phyloP scores from a whole-genome alignment of 2,888 invertebrate genomes.

The Lepidocyrtoides sp. region DNA sequence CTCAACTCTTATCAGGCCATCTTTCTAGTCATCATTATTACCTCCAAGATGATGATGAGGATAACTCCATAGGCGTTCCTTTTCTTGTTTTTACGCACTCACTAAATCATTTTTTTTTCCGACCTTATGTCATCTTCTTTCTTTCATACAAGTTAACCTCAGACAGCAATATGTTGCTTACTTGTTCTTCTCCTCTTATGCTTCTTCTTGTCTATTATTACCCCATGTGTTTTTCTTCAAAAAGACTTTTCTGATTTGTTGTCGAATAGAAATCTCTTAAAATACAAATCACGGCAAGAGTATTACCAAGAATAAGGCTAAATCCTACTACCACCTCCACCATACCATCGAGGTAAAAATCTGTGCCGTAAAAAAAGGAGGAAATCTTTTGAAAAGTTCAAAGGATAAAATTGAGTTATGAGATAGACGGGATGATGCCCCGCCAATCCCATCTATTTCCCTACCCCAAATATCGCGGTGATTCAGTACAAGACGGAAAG shows the following conservation, averaged over 20 bases:
- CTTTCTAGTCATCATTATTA: not conserved
- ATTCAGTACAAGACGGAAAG: not conserved
- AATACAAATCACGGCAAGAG: slow-evolving; percentile 45
- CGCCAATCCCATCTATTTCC: slow-evolving; percentile 9
- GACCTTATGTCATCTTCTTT: not conserved
- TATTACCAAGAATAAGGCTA: not conserved
- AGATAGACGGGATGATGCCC: slow-evolving; percentile 44
- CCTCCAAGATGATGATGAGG: not conserved
- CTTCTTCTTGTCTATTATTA: not conserved
- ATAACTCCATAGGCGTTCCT: not conserved
- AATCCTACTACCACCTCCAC: not conserved
- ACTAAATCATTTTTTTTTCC: not conserved
- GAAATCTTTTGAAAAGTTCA: slow-evolving; percentile 31
- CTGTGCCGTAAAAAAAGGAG: not conserved
- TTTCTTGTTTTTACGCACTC: not conserved
- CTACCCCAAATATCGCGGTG: not conserved
- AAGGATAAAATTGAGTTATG: slow-evolving; percentile 52
- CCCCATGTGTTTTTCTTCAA: not conserved
- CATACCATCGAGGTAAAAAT: not conserved
- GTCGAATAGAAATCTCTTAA: not conserved
- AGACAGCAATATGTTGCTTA: slow-evolving; percentile 31
- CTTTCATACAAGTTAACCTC: not conserved
- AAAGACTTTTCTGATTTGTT: not conserved
- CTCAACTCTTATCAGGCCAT: no score
- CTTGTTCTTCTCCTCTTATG: not conserved